Percentiles rank a stretch among this genome's conserved stretches.
Evolutionary conservation across 1,140 invertebrate species (phyloP).

Genomic region (Radopholus similis): DNA sequence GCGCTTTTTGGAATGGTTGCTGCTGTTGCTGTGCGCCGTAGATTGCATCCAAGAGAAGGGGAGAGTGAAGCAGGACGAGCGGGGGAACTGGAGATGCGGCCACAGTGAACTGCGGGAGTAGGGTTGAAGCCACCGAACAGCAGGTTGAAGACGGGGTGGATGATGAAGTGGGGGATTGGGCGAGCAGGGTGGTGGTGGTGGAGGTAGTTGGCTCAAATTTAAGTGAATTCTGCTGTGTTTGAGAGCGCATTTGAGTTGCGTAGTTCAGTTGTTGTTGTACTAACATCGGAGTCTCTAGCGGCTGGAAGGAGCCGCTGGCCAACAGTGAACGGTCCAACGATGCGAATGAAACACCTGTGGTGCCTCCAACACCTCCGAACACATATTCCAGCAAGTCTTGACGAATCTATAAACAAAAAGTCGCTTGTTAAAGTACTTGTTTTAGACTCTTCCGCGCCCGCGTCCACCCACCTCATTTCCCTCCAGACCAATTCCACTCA

Average conservation of each 20-base stretch:
- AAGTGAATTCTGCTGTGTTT: neutral
- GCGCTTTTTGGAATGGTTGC: neutral
- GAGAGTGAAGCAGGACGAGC: neutral
- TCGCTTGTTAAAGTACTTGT: no score
- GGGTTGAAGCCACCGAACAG: no score
- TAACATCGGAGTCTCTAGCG: slow-evolving; percentile 22
- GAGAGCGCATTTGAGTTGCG: neutral
- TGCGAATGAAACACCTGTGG: neutral
- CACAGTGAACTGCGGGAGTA: no score
- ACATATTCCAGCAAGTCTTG: slow-evolving; percentile 28
- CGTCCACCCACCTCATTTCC: no score
- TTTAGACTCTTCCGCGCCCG: no score
- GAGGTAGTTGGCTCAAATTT: neutral
- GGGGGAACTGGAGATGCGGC: neutral
- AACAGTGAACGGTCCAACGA: slow-evolving; percentile 17
- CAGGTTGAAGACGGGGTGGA: no score
- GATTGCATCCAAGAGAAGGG: neutral
- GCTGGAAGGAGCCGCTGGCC: slow-evolving; percentile 16
- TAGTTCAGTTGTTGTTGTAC: neutral
- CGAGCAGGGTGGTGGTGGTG: neutral
- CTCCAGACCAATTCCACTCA: no score
- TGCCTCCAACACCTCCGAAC: neutral
- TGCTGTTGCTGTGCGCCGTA: neutral
- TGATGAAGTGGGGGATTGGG: neutral
- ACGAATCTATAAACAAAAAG: slow-evolving; percentile 22